phyloP scores from a whole-genome alignment of 2,113 vertebrate species.

The Ochotona curzoniae region DNA sequence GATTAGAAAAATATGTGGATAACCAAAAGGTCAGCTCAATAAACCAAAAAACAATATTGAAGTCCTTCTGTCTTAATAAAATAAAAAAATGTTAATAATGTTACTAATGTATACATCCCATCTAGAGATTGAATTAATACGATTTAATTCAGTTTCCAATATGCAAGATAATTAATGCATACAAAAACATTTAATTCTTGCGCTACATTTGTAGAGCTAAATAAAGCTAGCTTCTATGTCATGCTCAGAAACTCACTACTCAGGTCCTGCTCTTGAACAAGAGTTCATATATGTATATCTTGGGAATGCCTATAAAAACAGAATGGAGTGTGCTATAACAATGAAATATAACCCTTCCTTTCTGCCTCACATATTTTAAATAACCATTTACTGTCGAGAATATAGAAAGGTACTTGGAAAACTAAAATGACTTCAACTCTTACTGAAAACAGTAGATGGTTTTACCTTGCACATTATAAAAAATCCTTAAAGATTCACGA shows the following conservation, averaged over 20 bases:
- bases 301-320: conserved; percentile 75
- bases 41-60: not conserved
- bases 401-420: conserved; percentile 62
- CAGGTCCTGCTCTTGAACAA: conserved; percentile 42
- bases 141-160: conserved; percentile 13
- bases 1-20: not conserved
- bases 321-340: conserved; percentile 73
- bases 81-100: not conserved
- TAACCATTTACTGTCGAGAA: conserved; percentile 70
- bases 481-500: not conserved
- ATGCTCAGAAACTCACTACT: conserved; percentile 28
- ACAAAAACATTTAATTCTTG: not conserved
- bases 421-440: conserved; percentile 69
- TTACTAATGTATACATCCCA: not conserved
- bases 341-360: conserved; percentile 79
- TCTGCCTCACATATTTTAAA: conserved; percentile 83
- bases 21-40: not conserved
- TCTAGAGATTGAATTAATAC: not conserved
- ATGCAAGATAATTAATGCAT: not conserved
- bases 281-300: conserved; percentile 33
- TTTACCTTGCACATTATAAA: conserved; percentile 42
- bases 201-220: not conserved
- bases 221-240: conserved; percentile 22
- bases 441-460: conserved; percentile 65
- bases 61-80: not conserved